Conservation (phyloP, 2,888 invertebrate species). For the Euzetes globulus region DNA sequence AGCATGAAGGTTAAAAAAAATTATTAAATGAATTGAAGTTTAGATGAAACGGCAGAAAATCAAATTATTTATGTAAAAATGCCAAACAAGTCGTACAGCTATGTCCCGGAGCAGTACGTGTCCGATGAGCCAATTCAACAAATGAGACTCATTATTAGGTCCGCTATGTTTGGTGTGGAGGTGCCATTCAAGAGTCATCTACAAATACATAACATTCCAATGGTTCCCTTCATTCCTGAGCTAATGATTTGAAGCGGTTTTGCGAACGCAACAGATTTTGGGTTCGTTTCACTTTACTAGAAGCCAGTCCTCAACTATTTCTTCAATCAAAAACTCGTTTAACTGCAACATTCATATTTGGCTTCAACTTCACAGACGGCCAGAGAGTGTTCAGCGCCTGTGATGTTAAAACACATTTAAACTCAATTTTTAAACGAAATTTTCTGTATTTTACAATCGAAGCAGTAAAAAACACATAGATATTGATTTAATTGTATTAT, state of each 20-base stretch:
- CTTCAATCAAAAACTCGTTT: conserved; percentile 20
- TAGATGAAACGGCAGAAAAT: too few species aligned
- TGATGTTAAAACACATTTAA: too few species aligned
- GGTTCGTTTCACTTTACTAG: conserved; percentile 20
- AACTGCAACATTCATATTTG: background rate
- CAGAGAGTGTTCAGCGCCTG: too few species aligned
- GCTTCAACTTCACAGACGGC: background rate
- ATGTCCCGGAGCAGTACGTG: conserved; percentile 7
- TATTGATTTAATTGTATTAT: too few species aligned
- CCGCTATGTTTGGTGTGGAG: conserved; percentile 18
- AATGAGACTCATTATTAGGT: background rate
- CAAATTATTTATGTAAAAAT: background rate
- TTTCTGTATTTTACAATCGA: too few species aligned
- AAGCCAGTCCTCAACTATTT: conserved; percentile 10
- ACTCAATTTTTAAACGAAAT: too few species aligned
- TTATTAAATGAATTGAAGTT: too few species aligned
- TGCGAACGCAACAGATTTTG: background rate
- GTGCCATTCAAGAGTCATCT: conserved; percentile 6
- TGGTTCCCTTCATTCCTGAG: background rate
- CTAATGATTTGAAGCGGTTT: background rate
- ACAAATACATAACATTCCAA: conserved; percentile 8
- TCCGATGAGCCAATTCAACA: conserved; percentile 21
- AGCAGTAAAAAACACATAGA: too few species aligned
- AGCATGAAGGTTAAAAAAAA: too few species aligned
- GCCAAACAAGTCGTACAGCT: background rate